Base-by-base conservation (phyloP, 92 coral and sea anemone species). In the Epizoanthus illoricatus region DNA sequence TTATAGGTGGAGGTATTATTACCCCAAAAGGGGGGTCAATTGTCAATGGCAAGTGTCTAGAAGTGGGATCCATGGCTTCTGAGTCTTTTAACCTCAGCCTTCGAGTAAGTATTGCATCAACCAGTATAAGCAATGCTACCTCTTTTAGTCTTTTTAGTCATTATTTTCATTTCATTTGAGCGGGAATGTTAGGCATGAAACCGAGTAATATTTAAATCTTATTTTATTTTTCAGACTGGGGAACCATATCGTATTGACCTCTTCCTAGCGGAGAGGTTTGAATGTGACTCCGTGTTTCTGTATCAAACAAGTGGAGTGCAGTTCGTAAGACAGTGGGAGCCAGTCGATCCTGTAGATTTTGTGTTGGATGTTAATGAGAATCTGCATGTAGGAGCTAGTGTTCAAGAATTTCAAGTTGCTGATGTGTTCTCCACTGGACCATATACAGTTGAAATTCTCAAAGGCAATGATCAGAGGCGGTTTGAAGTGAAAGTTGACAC, bases 221-320 rank as follows among this genome's bases (percentile, higher is more conserved):
- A 9, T 52, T 52, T 52, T 52, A 52, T 52, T 28, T 69, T 71
- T 18, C 28, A 93, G 95, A 79, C 81, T 12, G 93, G 94, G 80
- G 85, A 87, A 24, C 85, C 88, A 28, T 93, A 95, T 85, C 94
- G 92, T 43, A 68, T 95, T 52, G 98, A 95, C 66, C 89, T 95
- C 13, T 95, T 95, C 69, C 71, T 95, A 49, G 97, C 98, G 4
- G 98, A 95, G 81, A 91, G 98, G 43, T 89, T 88, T 70, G 87
- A 12, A 13, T 95, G 98, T 73, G 86, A 90, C 81, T 95, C 98
- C 4, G 87, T 59, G 45, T 86, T 95, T 62, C 74, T 95, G 80
- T 91, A 87, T 69, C 98, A 95, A 74, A 73, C 97, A 75, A 93
- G 98, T 76, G 98, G 98, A n/a, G 92, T 89, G 4, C 61, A 84